These are phyloP conservation scores for Aplidium turbinatum DNA, from an alignment of 23 tunicate species.

Conservation along the genomic window DNA sequence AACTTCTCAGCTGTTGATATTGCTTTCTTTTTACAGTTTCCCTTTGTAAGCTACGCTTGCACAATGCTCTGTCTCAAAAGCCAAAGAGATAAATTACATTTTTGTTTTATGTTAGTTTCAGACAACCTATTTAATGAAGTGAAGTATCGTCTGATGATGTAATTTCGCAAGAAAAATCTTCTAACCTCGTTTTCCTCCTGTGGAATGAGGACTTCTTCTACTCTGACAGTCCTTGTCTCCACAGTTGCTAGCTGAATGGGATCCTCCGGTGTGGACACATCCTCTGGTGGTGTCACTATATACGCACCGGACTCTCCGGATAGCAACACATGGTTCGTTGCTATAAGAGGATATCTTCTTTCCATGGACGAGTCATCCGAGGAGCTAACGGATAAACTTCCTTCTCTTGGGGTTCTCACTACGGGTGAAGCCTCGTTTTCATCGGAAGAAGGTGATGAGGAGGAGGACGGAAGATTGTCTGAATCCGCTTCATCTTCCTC, in stretches of 20 bases:
- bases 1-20: too few relatives aligned
- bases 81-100: too few relatives aligned
- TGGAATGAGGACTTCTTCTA: conserved; percentile 86
- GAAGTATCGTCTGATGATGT: neutral
- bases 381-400: neutral
- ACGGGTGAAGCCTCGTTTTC: conserved; percentile 17
- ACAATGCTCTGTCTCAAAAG: too few relatives aligned
- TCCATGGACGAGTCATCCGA: neutral
- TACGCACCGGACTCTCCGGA: conserved; percentile 7
- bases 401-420: conserved; percentile 3
- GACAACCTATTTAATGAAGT: too few relatives aligned
- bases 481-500: conserved; percentile 1
- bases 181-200: conserved; percentile 71
- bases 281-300: conserved; percentile 12
- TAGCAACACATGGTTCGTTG: neutral
- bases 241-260: conserved; percentile 66
- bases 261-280: neutral
- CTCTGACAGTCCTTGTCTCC: conserved; percentile 81
- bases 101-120: too few relatives aligned
- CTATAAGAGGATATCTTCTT: neutral
- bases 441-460: neutral
- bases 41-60: too few relatives aligned
- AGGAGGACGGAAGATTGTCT: conserved; percentile 2
- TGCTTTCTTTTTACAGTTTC: too few relatives aligned
- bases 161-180: neutral